Evolutionary conservation across 1,140 invertebrate genomes (phyloP).

Genomic region (Drosophila quadrilineata): DNA sequence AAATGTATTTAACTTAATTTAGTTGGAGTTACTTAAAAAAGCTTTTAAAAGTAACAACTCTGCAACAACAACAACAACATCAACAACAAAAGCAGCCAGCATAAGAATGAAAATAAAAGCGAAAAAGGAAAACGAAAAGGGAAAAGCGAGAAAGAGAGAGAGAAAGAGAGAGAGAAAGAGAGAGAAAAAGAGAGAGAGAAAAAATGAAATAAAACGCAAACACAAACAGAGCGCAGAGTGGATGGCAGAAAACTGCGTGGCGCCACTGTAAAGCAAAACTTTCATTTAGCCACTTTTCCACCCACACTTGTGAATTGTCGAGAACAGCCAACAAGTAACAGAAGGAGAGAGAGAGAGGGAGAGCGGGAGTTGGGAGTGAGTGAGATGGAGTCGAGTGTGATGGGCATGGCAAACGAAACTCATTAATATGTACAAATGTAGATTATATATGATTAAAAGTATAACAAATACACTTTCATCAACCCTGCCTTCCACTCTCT

Average conservation of each 20-base stretch:
- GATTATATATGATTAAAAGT: constrained; percentile 74
- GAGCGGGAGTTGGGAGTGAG: neutral
- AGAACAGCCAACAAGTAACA: no score
- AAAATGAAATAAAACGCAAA: no score
- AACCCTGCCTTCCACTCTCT: neutral
- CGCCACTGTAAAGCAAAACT: constrained; percentile 17
- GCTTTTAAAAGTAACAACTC: constrained; percentile 68
- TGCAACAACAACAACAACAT: constrained; percentile 20
- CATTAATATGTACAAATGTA: constrained; percentile 78
- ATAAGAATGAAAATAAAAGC: constrained; percentile 36
- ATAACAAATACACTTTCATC: constrained; percentile 29
- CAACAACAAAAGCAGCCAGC: constrained; percentile 24
- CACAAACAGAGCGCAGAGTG: neutral
- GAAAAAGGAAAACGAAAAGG: constrained; percentile 14
- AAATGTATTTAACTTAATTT: constrained; percentile 75
- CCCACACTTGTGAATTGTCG: no score
- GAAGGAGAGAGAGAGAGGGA: neutral
- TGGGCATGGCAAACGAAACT: constrained; percentile 21
- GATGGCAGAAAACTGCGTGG: neutral
- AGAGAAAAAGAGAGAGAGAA: no score
- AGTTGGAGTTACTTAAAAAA: constrained; percentile 77
- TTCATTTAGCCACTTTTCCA: constrained; percentile 23
- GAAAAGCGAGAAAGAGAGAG: neutral
- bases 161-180: no score
- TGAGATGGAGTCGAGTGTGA: neutral